Conservation (phyloP, 2,888 invertebrate genomes). For the Kryphioiulus occultus region DNA sequence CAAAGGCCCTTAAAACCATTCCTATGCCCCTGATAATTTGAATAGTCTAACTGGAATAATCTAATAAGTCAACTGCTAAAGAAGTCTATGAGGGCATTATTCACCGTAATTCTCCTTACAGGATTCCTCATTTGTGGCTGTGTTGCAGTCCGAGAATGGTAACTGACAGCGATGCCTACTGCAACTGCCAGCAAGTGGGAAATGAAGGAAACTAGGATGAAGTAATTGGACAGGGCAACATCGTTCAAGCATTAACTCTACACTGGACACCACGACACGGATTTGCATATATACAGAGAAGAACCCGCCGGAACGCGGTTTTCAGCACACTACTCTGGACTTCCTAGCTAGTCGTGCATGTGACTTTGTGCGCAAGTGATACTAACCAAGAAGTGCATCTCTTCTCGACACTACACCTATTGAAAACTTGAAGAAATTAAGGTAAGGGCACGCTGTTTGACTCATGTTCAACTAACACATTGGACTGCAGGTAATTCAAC, state of each 20-base stretch:
- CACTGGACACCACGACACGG: not conserved
- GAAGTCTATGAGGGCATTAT: not conserved
- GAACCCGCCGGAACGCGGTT: not conserved
- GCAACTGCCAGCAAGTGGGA: not conserved
- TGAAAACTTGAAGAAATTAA: not conserved
- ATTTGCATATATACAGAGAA: conserved; percentile 13
- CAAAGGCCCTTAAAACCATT: too few species aligned
- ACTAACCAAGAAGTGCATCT: not conserved
- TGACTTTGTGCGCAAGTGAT: not conserved
- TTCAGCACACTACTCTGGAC: not conserved
- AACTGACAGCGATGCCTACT: not conserved
- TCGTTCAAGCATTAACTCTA: not conserved
- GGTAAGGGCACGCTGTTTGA: not conserved
- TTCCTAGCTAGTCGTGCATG: not conserved
- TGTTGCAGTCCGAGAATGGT: too few species aligned
- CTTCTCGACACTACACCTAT: not conserved
- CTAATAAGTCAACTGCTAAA: not conserved
- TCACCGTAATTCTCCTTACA: not conserved
- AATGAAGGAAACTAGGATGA: not conserved
- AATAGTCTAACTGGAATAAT: not conserved
- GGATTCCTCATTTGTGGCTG: not conserved
- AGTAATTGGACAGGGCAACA: not conserved
- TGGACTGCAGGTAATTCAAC: too few species aligned
- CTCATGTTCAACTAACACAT: too few species aligned
- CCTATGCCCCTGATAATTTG: too few species aligned